Conservation (phyloP, 2,113 vertebrate genomes). For the Campylomormyrus numenius region DNA sequence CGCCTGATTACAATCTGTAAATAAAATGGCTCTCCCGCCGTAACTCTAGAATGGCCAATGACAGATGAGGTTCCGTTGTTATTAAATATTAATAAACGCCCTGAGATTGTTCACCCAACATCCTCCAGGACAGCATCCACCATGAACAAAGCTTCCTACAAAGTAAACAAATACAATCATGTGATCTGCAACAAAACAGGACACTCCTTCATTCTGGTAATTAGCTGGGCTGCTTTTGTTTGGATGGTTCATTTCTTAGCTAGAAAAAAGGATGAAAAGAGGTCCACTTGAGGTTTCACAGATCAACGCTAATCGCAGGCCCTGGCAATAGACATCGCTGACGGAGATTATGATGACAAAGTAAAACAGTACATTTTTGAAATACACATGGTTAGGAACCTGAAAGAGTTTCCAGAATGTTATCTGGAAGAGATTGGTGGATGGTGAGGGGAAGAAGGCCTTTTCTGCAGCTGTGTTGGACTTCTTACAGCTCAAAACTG, state of each 20-base stretch:
- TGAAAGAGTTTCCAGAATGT: background rate
- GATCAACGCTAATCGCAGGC: background rate
- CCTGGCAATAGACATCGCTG: background rate
- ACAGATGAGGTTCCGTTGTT: background rate
- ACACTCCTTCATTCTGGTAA: background rate
- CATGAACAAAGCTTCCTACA: background rate
- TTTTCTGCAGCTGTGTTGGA: conserved; percentile 13
- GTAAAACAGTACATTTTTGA: background rate
- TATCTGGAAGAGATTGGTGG: background rate
- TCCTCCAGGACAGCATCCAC: background rate
- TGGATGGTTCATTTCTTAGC: background rate
- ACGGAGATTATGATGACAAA: background rate
- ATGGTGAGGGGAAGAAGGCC: background rate
- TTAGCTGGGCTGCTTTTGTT: background rate
- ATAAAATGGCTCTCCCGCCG: background rate
- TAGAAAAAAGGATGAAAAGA: background rate
- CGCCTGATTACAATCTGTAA: background rate
- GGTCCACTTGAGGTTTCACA: background rate
- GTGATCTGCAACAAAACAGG: background rate
- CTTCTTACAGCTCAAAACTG: background rate
- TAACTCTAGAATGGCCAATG: background rate
- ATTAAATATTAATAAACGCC: background rate
- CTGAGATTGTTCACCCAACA: background rate
- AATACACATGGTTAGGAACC: background rate
- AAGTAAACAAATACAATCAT: background rate